Conservation (phyloP, 2,113 vertebrate genomes). For the Ochotona curzoniae region DNA sequence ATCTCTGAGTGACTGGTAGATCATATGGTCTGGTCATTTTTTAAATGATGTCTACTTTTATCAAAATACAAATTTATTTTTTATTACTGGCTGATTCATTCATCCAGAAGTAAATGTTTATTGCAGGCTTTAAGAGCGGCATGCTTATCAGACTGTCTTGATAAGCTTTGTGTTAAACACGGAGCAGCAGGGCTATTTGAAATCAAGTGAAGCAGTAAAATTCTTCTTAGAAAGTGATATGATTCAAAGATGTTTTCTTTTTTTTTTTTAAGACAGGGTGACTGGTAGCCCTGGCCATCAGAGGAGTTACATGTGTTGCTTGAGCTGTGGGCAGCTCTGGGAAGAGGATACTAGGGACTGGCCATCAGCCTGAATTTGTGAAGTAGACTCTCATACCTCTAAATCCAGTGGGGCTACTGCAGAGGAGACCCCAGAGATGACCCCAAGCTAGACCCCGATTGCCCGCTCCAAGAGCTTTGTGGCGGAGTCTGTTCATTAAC, state of each 20-base stretch:
- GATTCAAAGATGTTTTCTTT: not conserved
- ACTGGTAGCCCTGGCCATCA: no score
- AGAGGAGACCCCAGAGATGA: no score
- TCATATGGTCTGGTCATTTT: not conserved
- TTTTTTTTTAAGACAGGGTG: fast-evolving
- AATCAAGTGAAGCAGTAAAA: not conserved
- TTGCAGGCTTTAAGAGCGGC: not conserved
- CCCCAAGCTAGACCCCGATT: no score
- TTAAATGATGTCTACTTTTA: not conserved
- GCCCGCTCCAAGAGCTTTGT: no score
- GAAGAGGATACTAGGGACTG: no score
- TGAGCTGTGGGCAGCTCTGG: no score
- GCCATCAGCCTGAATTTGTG: no score
- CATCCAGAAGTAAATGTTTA: not conserved
- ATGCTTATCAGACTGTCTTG: not conserved
- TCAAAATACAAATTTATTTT: not conserved
- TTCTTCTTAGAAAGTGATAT: not conserved
- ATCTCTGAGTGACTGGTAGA: not conserved
- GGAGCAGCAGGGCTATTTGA: not conserved
- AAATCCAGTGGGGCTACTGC: no score
- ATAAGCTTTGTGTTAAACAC: not conserved
- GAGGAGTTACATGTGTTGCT: no score
- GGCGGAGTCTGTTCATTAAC: no score
- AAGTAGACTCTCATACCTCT: no score
- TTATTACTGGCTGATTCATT: not conserved